Percentiles rank a stretch among this genome's conserved stretches.
These are phyloP conservation scores for Pongo pygmaeus DNA, from an alignment of 2,113 vertebrate species.

Conservation along the genomic window DNA sequence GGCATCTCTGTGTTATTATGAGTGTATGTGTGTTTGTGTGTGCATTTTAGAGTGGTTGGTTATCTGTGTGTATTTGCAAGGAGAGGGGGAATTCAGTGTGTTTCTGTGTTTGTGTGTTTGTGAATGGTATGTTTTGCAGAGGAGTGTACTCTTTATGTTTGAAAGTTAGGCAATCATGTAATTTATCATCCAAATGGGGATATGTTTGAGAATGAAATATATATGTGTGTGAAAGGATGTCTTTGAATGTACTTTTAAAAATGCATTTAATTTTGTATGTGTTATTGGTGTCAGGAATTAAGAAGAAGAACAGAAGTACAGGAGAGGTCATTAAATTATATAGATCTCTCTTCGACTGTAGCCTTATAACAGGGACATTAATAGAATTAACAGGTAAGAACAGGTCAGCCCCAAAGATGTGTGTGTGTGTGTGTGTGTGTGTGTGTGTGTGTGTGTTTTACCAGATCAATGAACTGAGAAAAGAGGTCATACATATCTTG, in stretches of 20 bases:
- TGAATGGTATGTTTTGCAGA: background rate
- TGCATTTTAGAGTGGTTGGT: background rate
- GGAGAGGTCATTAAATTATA: constrained; percentile 17
- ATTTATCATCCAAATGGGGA: background rate
- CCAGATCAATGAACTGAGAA: constrained; percentile 58
- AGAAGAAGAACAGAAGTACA: background rate
- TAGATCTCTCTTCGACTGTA: background rate
- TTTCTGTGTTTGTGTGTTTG: background rate
- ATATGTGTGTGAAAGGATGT: background rate
- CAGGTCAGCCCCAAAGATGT: background rate
- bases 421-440: no score
- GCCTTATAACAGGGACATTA: constrained; percentile 10
- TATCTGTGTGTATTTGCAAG: background rate
- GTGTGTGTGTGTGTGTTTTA: background rate
- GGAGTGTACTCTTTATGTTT: background rate
- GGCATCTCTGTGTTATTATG: background rate
- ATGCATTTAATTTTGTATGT: background rate
- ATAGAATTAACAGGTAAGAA: constrained; percentile 34
- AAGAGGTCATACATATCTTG: background rate
- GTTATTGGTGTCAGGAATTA: background rate
- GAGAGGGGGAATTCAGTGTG: background rate
- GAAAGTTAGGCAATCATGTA: background rate
- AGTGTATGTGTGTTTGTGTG: background rate
- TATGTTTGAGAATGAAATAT: background rate
- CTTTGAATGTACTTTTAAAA: background rate